These are phyloP conservation scores for Vidua chalybeata DNA, from an alignment of 2,113 vertebrate species.

Conservation along the genomic window DNA sequence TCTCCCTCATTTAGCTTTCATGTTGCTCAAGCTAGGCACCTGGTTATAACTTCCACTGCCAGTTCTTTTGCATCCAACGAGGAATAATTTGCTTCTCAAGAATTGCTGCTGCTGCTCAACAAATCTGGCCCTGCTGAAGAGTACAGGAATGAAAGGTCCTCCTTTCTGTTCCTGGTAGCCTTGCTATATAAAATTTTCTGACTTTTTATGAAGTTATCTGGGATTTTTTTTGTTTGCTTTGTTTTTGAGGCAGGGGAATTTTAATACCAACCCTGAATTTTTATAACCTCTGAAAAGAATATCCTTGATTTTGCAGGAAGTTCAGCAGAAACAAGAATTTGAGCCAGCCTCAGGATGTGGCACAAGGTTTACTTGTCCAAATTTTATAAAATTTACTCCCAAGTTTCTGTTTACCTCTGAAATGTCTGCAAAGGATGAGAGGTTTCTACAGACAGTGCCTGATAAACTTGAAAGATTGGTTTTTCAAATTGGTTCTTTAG, in stretches of 20 bases:
- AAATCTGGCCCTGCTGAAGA: background rate
- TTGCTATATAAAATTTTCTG: background rate
- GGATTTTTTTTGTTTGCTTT: background rate
- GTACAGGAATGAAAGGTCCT: background rate
- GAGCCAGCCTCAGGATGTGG: background rate
- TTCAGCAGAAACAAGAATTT: background rate
- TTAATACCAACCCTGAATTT: background rate
- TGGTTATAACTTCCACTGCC: background rate
- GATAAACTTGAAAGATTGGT: background rate
- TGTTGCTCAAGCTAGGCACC: background rate
- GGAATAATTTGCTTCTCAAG: background rate
- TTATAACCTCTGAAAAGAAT: background rate
- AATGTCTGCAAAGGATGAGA: background rate
- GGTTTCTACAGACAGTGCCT: background rate
- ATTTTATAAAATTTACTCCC: background rate
- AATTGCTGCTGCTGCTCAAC: background rate
- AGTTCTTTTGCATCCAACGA: background rate
- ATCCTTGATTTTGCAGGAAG: background rate
- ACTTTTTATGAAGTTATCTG: background rate
- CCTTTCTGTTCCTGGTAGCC: background rate
- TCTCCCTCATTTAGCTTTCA: background rate
- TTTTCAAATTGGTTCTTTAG: background rate
- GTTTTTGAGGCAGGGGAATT: background rate
- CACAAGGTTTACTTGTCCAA: background rate
- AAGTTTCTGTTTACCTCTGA: background rate